phyloP scores from a whole-genome alignment of 2,797 vertebrate genomes.

The Picus viridis region DNA sequence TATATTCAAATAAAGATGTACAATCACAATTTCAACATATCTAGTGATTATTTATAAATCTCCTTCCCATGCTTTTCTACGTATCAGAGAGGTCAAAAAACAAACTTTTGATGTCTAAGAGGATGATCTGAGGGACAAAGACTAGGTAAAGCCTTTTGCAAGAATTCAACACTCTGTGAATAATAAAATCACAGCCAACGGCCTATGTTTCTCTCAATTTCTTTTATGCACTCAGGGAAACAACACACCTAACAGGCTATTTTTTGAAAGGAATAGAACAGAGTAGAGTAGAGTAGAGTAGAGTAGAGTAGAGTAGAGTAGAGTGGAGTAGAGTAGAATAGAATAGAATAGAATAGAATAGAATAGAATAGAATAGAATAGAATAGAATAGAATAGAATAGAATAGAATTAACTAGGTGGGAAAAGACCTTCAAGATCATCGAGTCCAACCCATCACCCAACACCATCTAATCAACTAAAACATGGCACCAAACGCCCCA shows the following conservation, averaged over 20 bases:
- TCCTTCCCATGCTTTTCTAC: neutral
- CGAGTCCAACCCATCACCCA: too few species aligned
- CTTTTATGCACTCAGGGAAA: neutral
- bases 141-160: neutral
- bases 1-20: neutral
- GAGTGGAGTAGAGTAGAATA: too few species aligned
- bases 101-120: neutral
- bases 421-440: too few species aligned
- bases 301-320: too few species aligned
- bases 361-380: too few species aligned
- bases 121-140: rapidly evolving
- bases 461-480: too few species aligned
- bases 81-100: neutral
- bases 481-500: too few species aligned
- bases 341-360: too few species aligned
- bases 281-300: too few species aligned
- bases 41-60: neutral
- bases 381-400: too few species aligned
- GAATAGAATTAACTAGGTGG: too few species aligned
- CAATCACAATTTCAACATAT: rapidly evolving
- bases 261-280: neutral
- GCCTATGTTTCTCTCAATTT: neutral
- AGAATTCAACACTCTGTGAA: neutral
- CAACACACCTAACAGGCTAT: neutral
- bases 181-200: neutral